Evolutionary conservation across 1,140 invertebrate genomes (phyloP).

Genomic region (Chionoecetes opilio): DNA sequence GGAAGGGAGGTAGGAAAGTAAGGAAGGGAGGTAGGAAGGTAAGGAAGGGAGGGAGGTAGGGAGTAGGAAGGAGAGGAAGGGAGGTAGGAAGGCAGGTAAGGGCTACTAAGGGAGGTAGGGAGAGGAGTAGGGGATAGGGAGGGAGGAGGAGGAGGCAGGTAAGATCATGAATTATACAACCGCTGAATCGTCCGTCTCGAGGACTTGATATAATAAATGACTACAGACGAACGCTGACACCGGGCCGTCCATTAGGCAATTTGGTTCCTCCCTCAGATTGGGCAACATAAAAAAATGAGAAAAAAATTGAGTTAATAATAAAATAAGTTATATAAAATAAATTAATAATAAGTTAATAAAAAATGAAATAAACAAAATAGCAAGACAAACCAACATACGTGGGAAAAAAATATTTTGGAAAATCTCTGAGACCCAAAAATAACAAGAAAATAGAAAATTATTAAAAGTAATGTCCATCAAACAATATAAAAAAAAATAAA

Average conservation of each 20-base stretch:
- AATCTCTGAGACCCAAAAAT: too few species aligned
- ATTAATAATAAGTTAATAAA: neutral
- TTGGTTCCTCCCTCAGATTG: neutral
- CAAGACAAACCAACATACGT: too few species aligned
- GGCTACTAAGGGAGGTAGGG: neutral
- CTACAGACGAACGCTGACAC: slow-evolving; percentile 14
- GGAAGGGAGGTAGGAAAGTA: neutral
- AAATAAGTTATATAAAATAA: neutral
- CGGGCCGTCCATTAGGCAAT: neutral
- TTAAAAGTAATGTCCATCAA: too few species aligned
- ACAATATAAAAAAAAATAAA: too few species aligned
- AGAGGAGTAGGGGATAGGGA: neutral
- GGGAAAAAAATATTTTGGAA: too few species aligned
- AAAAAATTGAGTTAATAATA: neutral
- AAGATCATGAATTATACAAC: slow-evolving; percentile 19
- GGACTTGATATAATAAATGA: neutral
- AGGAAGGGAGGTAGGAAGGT: neutral
- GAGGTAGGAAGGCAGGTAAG: neutral
- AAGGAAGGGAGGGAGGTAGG: neutral
- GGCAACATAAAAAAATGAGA: neutral
- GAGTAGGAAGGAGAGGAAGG: neutral
- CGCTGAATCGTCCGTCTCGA: neutral
- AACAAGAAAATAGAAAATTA: too few species aligned
- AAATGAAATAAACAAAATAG: too few species aligned
- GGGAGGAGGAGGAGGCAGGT: neutral